Base-by-base conservation (phyloP, 2,888 invertebrate genomes). In the Buathra laborator region DNA sequence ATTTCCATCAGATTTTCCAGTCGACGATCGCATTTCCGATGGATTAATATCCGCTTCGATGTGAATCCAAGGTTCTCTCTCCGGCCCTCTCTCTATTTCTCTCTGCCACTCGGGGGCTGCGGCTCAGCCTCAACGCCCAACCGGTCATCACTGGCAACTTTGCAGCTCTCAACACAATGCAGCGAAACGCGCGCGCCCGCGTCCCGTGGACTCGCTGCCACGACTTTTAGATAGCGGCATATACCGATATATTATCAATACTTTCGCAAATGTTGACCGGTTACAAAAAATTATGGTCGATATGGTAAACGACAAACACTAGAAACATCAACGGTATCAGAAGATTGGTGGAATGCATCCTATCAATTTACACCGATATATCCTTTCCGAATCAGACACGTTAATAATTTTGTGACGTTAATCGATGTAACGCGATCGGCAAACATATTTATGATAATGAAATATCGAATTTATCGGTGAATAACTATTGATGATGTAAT, bases 1-100 rank as follows among this genome's bases (percentile, higher is more conserved):
- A 86, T 86, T 86, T 83, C 86, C 85, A 86, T 86, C 81, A 59
- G 83, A 85, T 83, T 85, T 86, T 81, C 83, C 79, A 83, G 53
- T 56, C 68, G 53, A 70, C 76, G 67, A 81, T 85, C 67, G 71
- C 68, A 81, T 81, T 79, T 81, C 83, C 78, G 76, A 81, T 81
- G 79, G 83, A 86, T 85, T 84, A 78, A 86, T 84, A 86, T 84
- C 82, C 80, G 82, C 74, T 83, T 72, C 74, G 68, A 64, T 48
- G 77, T 37, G n/a, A 81, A 82, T 81, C 66, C 72, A 84, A 81
- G 72, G 70, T 77, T 81, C 29, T 51, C 72, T 46, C 51, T 32
- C 71, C 4, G 46, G 5, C 44, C 48, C 37, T 51, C 48, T 10
- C 56, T 2, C 59, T 51, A 24, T 5, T 24, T 72, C 24, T 59